Base-by-base conservation (phyloP, 1,140 invertebrate species). In the Lasaia peninsularis region DNA sequence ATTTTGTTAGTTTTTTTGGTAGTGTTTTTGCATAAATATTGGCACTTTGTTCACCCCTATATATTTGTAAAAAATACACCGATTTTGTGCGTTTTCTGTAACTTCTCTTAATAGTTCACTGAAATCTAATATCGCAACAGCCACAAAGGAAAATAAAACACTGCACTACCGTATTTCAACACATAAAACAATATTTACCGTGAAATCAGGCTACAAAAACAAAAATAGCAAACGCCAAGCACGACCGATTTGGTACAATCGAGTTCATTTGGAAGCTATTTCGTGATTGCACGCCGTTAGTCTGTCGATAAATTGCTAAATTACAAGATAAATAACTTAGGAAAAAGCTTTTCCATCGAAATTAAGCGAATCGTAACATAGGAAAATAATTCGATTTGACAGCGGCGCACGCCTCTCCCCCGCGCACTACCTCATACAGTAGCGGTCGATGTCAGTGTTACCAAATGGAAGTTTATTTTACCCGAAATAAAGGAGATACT, bases 101-200 rank as follows among this genome's bases (percentile, higher is more conserved):
- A 80, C 50, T 20, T 50, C 54, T 72, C 9, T 64, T 75, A 65
- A 75, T 75, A 75, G 32, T 62, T 21, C 52, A 40, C 21, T 52
- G 58, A 69, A 56, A 59, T 61, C 57, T 52, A 57, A 44, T 44
- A 16, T 18, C 18, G 63, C 58, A 63, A 55, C 53, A 53, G 31
- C 54, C 34, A 64, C 57, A 37, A 59, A 71, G 63, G 67, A 57
- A 70, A 77, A 77, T 75, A 69, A 69, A 66, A 34, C 60, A 67
- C 64, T 69, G 65, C 65, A 79, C 58, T 65, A 65, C 60, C 57
- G 56, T 53, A 75, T 83, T 87, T 80, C 79, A 66, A 74, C 74
- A 83, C 71, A 62, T 74, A 84, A 79, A 82, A 82, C 74, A 82
- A 83, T 84, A 84, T 87, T 80, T 82, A 81, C 71, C 59, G 63